A percentile compares a stretch with the other conserved stretches of the same genome.
phyloP scores from a whole-genome alignment of 1,140 invertebrate species.

The Musca vetustissima region DNA sequence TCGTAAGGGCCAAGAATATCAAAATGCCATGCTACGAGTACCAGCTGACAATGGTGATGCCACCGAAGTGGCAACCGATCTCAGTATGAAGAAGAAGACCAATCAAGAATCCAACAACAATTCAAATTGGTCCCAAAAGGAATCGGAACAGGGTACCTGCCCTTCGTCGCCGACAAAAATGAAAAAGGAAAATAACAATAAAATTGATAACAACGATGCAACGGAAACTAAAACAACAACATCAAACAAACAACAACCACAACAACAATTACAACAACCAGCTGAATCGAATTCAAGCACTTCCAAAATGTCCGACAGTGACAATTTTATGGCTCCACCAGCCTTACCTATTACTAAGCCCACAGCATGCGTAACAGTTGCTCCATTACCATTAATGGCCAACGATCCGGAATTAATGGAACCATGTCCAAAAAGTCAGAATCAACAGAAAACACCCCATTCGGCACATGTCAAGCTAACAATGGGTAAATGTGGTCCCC shows the following conservation, averaged over 20 bases:
- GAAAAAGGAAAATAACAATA: constrained; percentile 22
- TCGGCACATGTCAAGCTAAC: constrained; percentile 47
- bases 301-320: constrained; percentile 36
- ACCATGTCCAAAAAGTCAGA: constrained; percentile 17
- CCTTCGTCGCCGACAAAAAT: not conserved
- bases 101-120: not conserved
- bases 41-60: constrained; percentile 27
- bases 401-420: constrained; percentile 21
- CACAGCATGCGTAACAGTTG: too few relatives aligned
- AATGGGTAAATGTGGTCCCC: constrained; percentile 48
- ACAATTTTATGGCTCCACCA: constrained; percentile 43
- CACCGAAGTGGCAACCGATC: not conserved
- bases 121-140: not conserved
- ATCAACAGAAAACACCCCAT: constrained; percentile 42
- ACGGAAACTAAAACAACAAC: not conserved
- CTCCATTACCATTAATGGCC: too few relatives aligned
- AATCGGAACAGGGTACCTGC: not conserved
- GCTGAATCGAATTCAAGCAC: constrained; percentile 48
- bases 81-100: not conserved
- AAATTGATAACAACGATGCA: not conserved
- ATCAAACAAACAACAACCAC: constrained; percentile 10
- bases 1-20: constrained; percentile 53
- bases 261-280: constrained; percentile 39
- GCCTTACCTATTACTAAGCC: constrained; percentile 32
- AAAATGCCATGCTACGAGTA: constrained; percentile 44